These are phyloP conservation scores for Columba janthina DNA, from an alignment of 2,113 vertebrate species.

Conservation along the genomic window DNA sequence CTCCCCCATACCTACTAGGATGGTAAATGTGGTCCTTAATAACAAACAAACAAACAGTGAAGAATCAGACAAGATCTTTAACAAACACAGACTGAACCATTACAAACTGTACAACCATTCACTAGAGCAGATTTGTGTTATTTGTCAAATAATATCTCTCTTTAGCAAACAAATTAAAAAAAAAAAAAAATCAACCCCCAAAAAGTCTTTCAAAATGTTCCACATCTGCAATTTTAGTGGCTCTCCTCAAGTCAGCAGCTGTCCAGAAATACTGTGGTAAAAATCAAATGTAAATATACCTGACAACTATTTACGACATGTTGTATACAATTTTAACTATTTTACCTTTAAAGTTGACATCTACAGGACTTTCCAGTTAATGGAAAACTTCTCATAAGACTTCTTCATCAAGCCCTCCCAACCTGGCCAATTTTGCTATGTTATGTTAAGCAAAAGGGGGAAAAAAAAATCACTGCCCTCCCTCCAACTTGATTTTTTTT, in stretches of 20 bases:
- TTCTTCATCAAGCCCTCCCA: not conserved
- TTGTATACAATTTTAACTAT: not conserved
- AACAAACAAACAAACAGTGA: not conserved
- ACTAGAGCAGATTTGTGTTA: not conserved
- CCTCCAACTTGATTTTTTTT: not conserved
- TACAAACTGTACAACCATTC: not conserved
- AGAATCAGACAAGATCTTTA: not conserved
- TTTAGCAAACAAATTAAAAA: not conserved
- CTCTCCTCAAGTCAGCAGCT: not conserved
- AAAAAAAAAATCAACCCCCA: not conserved
- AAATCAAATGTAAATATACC: slow-evolving; percentile 21
- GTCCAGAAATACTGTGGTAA: not conserved
- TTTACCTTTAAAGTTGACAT: not conserved
- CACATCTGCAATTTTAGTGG: not conserved
- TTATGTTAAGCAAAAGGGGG: not conserved
- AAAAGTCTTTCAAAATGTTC: not conserved
- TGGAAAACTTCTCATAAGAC: not conserved
- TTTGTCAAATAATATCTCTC: not conserved
- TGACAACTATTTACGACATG: not conserved
- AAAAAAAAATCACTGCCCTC: not conserved
- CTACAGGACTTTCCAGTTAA: not conserved
- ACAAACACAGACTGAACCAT: not conserved
- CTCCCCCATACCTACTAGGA: not conserved
- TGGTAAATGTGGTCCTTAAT: not conserved
- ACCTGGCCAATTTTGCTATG: not conserved